These are phyloP conservation scores for Pectinophora gossypiella DNA, from an alignment of 1,140 invertebrate species.

Conservation along the genomic window DNA sequence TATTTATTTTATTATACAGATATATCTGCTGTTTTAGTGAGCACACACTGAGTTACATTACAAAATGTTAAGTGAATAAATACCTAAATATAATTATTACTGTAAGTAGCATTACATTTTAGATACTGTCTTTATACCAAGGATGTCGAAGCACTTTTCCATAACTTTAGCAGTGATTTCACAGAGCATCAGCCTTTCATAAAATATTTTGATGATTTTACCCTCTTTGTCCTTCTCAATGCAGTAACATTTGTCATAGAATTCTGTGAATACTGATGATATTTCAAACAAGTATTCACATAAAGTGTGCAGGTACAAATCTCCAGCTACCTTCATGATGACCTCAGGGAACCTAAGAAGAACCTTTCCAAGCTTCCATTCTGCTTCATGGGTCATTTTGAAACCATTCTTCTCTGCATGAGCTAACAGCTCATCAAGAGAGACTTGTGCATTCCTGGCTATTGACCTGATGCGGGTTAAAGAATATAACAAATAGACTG, in stretches of 20 bases:
- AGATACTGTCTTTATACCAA: constrained; percentile 93
- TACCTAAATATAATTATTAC: constrained; percentile 7
- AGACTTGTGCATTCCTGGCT: constrained; percentile 83
- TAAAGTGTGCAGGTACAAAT: constrained; percentile 91
- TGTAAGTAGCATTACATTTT: constrained; percentile 85
- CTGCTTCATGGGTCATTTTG: constrained; percentile 91
- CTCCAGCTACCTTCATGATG: constrained; percentile 87
- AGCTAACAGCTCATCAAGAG: constrained; percentile 73
- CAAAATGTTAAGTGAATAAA: constrained; percentile 12
- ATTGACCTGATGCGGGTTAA: constrained; percentile 96
- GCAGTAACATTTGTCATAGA: constrained; percentile 99
- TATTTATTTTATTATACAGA: constrained; percentile 29
- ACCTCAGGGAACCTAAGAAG: constrained; percentile 92
- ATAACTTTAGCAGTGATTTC: constrained; percentile 95
- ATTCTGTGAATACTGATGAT: constrained; percentile 94
- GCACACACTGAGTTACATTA: neutral
- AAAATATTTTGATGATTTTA: constrained; percentile 90
- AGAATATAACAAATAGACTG: constrained; percentile 97
- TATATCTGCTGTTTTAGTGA: neutral
- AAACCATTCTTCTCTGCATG: constrained; percentile 77
- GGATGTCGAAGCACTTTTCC: constrained; percentile 90
- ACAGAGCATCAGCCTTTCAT: constrained; percentile 91
- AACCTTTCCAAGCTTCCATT: constrained; percentile 96
- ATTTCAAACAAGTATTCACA: constrained; percentile 98
- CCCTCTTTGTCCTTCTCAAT: constrained; percentile 90